phyloP scores from a whole-genome alignment of 2,797 vertebrate species.

The Parauchenoglanis ngamensis region DNA sequence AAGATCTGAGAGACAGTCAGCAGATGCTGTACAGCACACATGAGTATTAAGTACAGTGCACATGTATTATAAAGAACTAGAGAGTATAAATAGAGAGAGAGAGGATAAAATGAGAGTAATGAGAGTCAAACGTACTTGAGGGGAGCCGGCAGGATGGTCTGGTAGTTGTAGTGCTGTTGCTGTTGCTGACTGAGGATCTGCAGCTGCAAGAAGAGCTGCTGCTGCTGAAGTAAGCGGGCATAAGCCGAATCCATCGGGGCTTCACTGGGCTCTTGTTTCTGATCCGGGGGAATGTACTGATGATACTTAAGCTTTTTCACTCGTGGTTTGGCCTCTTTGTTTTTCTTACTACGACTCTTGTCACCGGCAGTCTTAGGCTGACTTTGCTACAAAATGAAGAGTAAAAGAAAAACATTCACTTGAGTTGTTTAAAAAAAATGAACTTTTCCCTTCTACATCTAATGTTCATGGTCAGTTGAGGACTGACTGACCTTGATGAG shows the following conservation, averaged over 20 bases:
- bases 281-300: slow-evolving; percentile 97
- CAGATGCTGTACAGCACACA: neutral
- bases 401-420: slow-evolving; percentile 5
- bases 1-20: neutral
- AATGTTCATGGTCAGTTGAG: neutral
- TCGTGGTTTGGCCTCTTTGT: slow-evolving; percentile 88
- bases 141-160: slow-evolving; percentile 93
- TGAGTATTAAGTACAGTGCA: neutral
- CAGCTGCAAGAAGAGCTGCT: slow-evolving; percentile 97
- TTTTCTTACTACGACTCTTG: slow-evolving; percentile 93
- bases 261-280: slow-evolving; percentile 90
- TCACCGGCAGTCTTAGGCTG: slow-evolving; percentile 87
- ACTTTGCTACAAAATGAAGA: slow-evolving; percentile 82
- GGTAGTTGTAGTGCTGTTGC: slow-evolving; percentile 97
- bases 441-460: neutral
- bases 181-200: slow-evolving; percentile 99
- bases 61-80: neutral
- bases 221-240: slow-evolving; percentile 93
- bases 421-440: neutral
- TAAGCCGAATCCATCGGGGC: slow-evolving; percentile 95
- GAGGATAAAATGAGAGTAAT: neutral
- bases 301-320: slow-evolving; percentile 98
- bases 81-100: neutral
- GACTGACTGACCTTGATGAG: slow-evolving; percentile 86
- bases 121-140: slow-evolving; percentile 82